Evolutionary conservation across 2,113 vertebrate genomes (phyloP).

Genomic region (Hydropotes inermis): DNA sequence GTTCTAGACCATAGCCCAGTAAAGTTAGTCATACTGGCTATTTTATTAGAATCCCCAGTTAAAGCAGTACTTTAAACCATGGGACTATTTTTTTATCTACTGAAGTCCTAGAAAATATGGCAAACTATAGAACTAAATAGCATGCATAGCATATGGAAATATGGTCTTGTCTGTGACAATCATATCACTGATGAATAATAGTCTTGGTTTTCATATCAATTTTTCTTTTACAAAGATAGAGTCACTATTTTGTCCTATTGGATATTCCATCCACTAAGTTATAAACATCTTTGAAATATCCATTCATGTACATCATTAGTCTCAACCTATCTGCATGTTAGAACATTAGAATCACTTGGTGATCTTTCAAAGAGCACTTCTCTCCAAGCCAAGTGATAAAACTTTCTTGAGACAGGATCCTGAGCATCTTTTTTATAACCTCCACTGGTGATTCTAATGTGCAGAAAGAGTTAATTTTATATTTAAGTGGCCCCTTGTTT

Average conservation of each 20-base stretch:
- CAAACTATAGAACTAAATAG: not conserved
- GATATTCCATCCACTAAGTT: not conserved
- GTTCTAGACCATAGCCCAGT: not conserved
- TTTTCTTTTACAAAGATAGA: not conserved
- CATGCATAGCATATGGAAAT: not conserved
- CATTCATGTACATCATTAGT: not conserved
- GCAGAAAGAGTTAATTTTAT: not conserved
- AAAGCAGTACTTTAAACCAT: not conserved
- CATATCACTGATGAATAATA: not conserved
- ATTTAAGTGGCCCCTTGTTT: not conserved
- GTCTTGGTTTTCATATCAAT: not conserved
- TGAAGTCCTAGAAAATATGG: not conserved
- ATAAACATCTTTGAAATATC: not conserved
- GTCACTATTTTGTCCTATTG: not conserved
- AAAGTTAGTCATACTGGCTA: not conserved
- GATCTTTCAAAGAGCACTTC: not conserved
- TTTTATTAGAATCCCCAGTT: not conserved
- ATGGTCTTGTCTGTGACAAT: not conserved
- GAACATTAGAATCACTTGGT: not conserved
- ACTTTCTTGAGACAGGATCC: not conserved
- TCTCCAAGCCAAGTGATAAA: not conserved
- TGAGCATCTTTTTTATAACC: not conserved
- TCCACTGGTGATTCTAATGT: not conserved
- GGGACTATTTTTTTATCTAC: not conserved
- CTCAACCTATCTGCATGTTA: not conserved